Evolutionary conservation across 2,797 vertebrate species (phyloP).

Genomic region (Paratrypauchen microcephalus): DNA sequence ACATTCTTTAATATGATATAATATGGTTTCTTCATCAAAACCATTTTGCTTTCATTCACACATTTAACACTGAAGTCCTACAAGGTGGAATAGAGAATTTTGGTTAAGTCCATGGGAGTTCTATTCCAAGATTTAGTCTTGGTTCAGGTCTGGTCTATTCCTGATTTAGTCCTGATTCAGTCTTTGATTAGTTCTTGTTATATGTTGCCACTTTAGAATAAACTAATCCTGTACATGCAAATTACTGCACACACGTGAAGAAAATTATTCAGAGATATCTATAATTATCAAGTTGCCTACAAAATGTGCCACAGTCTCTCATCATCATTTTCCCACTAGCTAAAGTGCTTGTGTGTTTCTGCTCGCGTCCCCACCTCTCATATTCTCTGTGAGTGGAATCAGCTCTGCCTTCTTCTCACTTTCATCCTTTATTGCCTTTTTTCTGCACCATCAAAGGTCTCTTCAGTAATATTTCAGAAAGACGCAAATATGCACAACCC

Average conservation of each 20-base stretch:
- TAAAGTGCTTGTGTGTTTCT: conserved; percentile 8
- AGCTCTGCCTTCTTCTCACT: conserved; percentile 17
- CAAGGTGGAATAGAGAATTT: no score
- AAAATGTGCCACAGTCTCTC: not conserved
- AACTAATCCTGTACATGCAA: conserved; percentile 32
- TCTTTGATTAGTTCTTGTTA: conserved; percentile 7
- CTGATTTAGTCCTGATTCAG: not conserved
- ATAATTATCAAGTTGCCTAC: not conserved
- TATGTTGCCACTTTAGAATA: conserved; percentile 53
- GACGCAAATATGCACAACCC: conserved; percentile 63
- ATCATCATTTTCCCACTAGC: conserved; percentile 13
- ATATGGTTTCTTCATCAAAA: no score
- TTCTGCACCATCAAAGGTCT: conserved; percentile 67
- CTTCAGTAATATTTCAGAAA: conserved; percentile 67
- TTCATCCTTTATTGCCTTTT: conserved; percentile 51
- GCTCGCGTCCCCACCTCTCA: conserved; percentile 7
- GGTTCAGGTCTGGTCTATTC: not conserved
- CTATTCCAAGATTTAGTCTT: not conserved
- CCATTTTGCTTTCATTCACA: no score
- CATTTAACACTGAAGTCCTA: no score
- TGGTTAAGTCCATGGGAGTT: no score
- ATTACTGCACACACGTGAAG: conserved; percentile 8
- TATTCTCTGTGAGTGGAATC: conserved; percentile 18
- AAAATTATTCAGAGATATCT: not conserved
- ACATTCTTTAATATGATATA: no score